Percentiles rank a stretch among this genome's conserved stretches.
Evolutionary conservation across 2,888 invertebrate species (phyloP).

Genomic region (Sarcophaga rosellei): DNA sequence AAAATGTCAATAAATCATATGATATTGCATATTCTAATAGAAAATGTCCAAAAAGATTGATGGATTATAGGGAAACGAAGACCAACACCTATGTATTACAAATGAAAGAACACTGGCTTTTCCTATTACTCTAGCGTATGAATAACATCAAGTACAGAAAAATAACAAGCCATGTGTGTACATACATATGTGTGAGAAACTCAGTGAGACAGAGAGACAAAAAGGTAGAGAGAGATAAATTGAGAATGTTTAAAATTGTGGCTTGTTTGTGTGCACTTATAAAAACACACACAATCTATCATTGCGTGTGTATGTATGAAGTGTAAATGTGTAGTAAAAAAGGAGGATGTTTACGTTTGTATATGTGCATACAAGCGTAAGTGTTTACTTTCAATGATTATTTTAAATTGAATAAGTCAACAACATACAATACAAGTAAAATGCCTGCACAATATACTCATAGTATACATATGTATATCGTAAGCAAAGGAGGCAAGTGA

Average conservation of each 20-base stretch:
- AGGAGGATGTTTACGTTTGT: neutral
- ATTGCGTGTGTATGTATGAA: neutral
- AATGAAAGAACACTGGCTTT: no score
- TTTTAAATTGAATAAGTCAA: slow-evolving; percentile 42
- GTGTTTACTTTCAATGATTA: slow-evolving; percentile 40
- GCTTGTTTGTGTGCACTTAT: neutral
- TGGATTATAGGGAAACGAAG: no score
- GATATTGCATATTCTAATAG: no score
- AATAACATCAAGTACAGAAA: no score
- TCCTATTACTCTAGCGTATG: no score
- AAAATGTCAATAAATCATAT: no score
- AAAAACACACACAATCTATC: neutral
- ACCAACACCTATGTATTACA: no score
- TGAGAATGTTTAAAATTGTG: neutral
- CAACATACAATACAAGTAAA: neutral
- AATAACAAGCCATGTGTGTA: neutral
- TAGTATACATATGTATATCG: no score
- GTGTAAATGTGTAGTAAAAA: neutral
- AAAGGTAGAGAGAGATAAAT: neutral
- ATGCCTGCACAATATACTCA: no score
- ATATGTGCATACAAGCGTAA: neutral
- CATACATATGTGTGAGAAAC: neutral
- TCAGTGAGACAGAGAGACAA: neutral
- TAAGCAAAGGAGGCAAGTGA: no score
- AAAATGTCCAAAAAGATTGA: no score